Evolutionary conservation across 2,888 invertebrate species (phyloP).

Genomic region (Bellardia pandia): DNA sequence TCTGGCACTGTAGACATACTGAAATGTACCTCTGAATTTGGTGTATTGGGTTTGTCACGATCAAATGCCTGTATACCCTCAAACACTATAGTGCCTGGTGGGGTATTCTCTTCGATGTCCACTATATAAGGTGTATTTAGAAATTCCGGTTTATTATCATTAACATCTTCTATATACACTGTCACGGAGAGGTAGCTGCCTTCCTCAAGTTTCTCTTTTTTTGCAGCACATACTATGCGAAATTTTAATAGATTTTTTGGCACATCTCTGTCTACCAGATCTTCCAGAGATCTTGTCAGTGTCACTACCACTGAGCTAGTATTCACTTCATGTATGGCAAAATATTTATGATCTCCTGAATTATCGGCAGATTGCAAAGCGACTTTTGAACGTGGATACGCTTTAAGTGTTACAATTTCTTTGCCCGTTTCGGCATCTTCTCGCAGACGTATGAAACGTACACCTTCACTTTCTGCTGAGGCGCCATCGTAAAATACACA

Average conservation of each 20-base stretch:
- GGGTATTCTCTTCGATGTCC: constrained; percentile 92
- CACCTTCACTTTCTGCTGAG: constrained; percentile 87
- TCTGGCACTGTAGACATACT: constrained; percentile 88
- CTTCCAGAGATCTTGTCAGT: constrained; percentile 90
- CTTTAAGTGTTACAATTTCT: constrained; percentile 91
- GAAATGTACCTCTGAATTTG: constrained; percentile 94
- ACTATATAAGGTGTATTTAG: constrained; percentile 91
- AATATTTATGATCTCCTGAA: constrained; percentile 82
- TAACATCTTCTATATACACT: constrained; percentile 94
- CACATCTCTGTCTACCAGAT: constrained; percentile 91
- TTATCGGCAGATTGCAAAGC: constrained; percentile 81
- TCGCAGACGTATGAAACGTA: constrained; percentile 93
- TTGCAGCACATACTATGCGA: constrained; percentile 87
- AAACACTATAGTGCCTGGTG: constrained; percentile 91
- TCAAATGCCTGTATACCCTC: constrained; percentile 92
- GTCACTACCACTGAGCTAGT: constrained; percentile 90
- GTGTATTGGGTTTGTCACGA: constrained; percentile 94
- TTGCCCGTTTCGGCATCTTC: constrained; percentile 91
- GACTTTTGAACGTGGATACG: constrained; percentile 89
- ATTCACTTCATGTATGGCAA: constrained; percentile 88
- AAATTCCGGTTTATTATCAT: constrained; percentile 92
- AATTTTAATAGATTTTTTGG: constrained; percentile 94
- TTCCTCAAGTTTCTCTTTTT: constrained; percentile 82
- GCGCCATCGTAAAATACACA: constrained; percentile 90
- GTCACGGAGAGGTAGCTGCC: constrained; percentile 90